Evolutionary conservation across 2,888 invertebrate species (phyloP), one percentile per base, ranked within the genome.

Genomic region (Tineola bisselliella): DNA sequence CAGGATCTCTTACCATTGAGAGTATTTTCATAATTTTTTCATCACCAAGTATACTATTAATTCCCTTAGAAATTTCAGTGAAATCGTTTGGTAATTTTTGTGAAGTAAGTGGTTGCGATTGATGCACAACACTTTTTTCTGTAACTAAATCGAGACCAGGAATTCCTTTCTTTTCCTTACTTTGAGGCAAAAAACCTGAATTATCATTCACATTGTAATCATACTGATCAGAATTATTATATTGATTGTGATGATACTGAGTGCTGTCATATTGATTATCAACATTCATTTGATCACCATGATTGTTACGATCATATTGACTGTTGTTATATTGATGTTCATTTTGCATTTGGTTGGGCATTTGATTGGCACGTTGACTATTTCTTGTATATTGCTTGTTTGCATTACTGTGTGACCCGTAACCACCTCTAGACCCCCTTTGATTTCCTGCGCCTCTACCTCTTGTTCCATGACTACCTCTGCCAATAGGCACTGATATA

Each of bases 141-240:
- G 84, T 86, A 10, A 92, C 90, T 63, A 93, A 86, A 84, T 93
- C 93, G 62, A 93, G 83, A 0, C 93, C 93, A 10, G 93, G 93
- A 70, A 93, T 93, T 48, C 90, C 91, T 67, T 89, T 89, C 60
- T 71, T 68, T 25, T 75, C 68, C 38, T 69, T 73, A 69, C 68
- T 73, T 62, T 71, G 67, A 25, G 77, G 75, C 48, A 86, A 66
- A 68, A 84, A 86, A 62, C 68, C 74, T 44, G 77, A 64, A 60
- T 70, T 38, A 12, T 59, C 75, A 44, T 68, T 68, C 59, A 62
- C 15, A n/a, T 33, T 38, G 18, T 61, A 54, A 31, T 52, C 25
- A 44, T 63, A 66, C 81, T 76, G 15, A 25, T 74, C 71, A 43
- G 81, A 74, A 70, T 71, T 75, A 64, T 69, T 70, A 18, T 78